Base-by-base conservation (phyloP, 2,113 vertebrate genomes). In the Podilymbus podiceps region DNA sequence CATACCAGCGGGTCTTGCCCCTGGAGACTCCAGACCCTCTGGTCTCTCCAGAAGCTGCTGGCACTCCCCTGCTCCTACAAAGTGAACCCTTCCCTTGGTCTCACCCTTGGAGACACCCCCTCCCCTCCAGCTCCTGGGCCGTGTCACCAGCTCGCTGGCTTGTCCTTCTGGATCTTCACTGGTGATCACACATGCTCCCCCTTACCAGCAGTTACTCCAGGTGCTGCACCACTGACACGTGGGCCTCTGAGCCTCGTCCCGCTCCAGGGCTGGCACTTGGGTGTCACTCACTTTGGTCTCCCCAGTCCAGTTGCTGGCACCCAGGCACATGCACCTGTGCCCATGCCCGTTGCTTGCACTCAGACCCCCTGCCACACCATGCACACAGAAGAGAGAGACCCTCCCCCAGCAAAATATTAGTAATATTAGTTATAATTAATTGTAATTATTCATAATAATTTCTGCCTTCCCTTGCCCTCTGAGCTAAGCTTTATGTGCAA, bases 131-230 rank as follows among this genome's bases (percentile, higher is more conserved):
- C 16, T 88, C 20, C 13, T 19, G 25, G 55, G 15, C 35, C 21
- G 19, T 12, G 10, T 44, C n/a, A 69, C 49, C 19, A 19, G 33
- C 15, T 58, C 0, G 0, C 19, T 50, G 27, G 35, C 8, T 94
- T 1, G 8, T 52, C 46, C 64, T 42, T 6, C 9, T 62, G 50
- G 21, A 33, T 50, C 59, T 60, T 90, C 31, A 28, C 31, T 30
- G 21, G 49, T 2, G 2, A n/a, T 88, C 23, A 52, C 33, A 59
- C 22, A 28, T 0, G 2, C 5, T 19, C 17, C 76, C 30, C 16
- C 42, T 16, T 22, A 47, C 8, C 31, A 40, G n/a, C n/a, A n/a
- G n/a, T n/a, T n/a, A 25, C 38, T 67, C 33, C 58, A 76, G 33
- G 5, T 55, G 10, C 21, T 82, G 30, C 27, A 23, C 4, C 47